phyloP scores from a whole-genome alignment of 2,113 vertebrate species.

The Sakesphorus luctuosus region DNA sequence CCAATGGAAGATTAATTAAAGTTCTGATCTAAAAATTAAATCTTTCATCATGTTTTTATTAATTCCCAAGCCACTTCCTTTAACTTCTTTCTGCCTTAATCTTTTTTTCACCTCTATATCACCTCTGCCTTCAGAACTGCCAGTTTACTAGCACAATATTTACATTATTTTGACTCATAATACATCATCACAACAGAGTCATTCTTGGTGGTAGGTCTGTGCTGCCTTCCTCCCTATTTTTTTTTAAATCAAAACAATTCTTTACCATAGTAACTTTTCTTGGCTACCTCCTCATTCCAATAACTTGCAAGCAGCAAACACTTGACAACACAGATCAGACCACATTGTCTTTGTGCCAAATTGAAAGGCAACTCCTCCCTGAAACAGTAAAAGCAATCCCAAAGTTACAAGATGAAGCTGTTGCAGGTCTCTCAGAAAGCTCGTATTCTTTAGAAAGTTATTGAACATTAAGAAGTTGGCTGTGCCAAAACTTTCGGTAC shows the following conservation, averaged over 20 bases:
- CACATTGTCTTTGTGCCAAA: conserved; percentile 4
- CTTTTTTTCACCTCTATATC: neutral
- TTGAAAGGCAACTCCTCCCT: conserved; percentile 40
- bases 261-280: conserved; percentile 42
- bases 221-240: neutral
- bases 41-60: neutral
- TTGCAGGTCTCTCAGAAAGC: conserved; percentile 32
- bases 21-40: neutral
- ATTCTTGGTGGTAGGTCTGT: conserved; percentile 33
- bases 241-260: conserved; percentile 11
- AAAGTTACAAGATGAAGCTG: conserved; percentile 8
- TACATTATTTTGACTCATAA: neutral
- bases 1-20: neutral
- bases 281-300: conserved; percentile 20
- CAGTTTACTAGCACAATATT: neutral
- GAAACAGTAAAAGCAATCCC: conserved; percentile 10
- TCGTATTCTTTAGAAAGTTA: neutral
- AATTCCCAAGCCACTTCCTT: neutral
- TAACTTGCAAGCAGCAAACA: neutral
- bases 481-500: conserved; percentile 19
- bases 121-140: neutral
- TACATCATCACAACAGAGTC: neutral
- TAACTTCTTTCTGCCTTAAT: neutral
- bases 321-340: conserved; percentile 21
- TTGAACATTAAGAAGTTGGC: neutral